phyloP scores from a whole-genome alignment of 1,140 invertebrate species.

The Aphis craccivora region DNA sequence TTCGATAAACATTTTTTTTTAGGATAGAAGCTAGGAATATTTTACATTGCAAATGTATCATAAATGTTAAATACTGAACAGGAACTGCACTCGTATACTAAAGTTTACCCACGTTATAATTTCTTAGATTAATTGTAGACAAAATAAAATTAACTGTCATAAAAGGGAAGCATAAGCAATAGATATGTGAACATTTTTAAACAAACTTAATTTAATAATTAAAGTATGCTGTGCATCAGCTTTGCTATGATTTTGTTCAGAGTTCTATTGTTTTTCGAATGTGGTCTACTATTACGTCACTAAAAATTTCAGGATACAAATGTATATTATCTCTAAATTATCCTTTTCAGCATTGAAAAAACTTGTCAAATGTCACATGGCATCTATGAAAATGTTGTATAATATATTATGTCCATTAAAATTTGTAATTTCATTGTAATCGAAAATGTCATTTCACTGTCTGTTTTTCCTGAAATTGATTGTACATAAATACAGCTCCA shows the following conservation, averaged over 20 bases:
- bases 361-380: neutral
- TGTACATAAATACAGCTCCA: neutral
- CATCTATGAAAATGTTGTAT: neutral
- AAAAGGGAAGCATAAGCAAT: neutral
- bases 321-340: neutral
- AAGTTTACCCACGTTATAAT: neutral
- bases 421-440: neutral
- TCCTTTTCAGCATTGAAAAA: neutral
- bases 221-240: too few species aligned
- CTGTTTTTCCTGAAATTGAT: neutral
- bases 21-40: neutral
- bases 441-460: neutral
- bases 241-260: neutral
- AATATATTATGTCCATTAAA: neutral
- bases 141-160: neutral
- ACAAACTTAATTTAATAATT: neutral
- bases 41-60: neutral
- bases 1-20: neutral
- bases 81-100: neutral
- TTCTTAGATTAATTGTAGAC: neutral
- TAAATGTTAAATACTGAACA: neutral
- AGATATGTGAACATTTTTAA: neutral
- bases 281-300: neutral
- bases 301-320: neutral
- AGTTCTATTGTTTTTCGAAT: neutral